Base-by-base conservation (phyloP, 2,113 vertebrate genomes). In the Stigmatopora nigra region DNA sequence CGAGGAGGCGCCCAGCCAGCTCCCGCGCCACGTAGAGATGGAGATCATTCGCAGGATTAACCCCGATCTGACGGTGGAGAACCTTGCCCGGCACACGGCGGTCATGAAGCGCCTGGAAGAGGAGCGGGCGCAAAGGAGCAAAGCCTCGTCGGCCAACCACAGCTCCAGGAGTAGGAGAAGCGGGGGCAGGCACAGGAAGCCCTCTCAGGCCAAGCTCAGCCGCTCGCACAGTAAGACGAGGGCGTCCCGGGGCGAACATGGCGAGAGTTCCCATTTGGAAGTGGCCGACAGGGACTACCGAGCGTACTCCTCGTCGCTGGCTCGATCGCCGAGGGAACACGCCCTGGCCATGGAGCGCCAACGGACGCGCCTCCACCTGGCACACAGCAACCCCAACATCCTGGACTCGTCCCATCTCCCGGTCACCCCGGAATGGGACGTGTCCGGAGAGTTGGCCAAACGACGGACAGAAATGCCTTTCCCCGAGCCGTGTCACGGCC, bases 51-150 rank as follows among this genome's bases (percentile, higher is more conserved):
- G 95, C 67, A 92, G 97, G 11, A 99, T 99, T 76, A 99, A 99
- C 89, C 97, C 97, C 1, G 96, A 98, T 85, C 84, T 99, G 75
- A 99, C 97, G 0, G 95, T 98, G 79, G 96, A 98, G 81, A 99
- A 99, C 46, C 93, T 99, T 69, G 94, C 95, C 78, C 86, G 94
- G 64, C 97, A 99, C 88, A 99, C 97, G 11, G 96, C 96, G 5
- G 93, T 99, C 61, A 98, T 99, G 97, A 98, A 99, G 84, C 93
- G 96, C 60, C 92, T 99, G 51, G 96, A 99, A 87, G 96, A 98
- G 83, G 96, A 99, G 80, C 95, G 97, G 56, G 94, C 93, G 4
- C 95, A 98, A 46, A 87, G 95, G 58, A 97, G 92, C 82, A 97
- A 97, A 89, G 91, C 94, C 0, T 95, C 93, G 1, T 97, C 96